Evolutionary conservation across 2,113 vertebrate genomes (phyloP).

Genomic region (Rhineura floridana): DNA sequence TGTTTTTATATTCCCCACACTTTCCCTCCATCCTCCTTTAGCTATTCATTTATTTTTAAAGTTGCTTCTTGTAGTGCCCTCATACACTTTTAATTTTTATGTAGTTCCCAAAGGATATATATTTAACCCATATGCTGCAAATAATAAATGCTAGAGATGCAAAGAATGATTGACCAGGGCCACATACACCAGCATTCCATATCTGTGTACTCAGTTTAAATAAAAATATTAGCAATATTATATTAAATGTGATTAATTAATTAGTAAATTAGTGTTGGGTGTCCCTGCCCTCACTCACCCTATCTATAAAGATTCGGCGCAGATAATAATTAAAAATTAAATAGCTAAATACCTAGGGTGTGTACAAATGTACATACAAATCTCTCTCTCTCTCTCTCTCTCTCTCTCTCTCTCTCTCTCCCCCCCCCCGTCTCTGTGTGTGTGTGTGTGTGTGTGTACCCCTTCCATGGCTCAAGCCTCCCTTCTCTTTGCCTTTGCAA

Average conservation of each 20-base stretch:
- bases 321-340: background rate
- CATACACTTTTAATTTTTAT: constrained; percentile 8
- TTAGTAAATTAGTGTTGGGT: background rate
- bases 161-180: background rate
- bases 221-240: background rate
- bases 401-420: too few relatives aligned
- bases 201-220: background rate
- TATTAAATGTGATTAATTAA: background rate
- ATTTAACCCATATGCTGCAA: background rate
- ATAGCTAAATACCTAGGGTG: background rate
- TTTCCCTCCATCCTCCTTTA: background rate
- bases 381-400: too few relatives aligned
- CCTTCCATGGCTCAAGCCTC: too few relatives aligned
- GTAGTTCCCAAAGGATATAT: background rate
- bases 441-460: too few relatives aligned
- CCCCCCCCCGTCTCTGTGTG: too few relatives aligned
- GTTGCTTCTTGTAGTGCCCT: background rate
- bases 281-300: background rate
- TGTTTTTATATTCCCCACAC: constrained; percentile 11
- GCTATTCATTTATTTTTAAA: constrained; percentile 20
- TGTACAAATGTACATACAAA: background rate
- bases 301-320: background rate
- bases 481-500: too few relatives aligned
- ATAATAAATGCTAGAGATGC: background rate
- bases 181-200: background rate